phyloP scores from a whole-genome alignment of 2,888 invertebrate genomes.

The Drosophila buzzatii region DNA sequence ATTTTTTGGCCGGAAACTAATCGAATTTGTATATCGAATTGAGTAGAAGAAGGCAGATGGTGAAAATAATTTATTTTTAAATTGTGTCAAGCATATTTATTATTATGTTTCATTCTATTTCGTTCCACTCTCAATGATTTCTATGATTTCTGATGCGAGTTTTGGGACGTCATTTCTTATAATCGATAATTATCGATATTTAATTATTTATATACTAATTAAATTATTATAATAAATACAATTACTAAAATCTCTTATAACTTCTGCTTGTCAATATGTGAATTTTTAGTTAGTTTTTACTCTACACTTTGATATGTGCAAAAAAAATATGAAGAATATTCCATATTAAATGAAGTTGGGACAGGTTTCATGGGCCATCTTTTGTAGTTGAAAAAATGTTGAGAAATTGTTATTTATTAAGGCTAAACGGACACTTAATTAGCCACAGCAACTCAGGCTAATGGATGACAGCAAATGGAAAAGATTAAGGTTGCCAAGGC shows the following conservation, averaged over 20 bases:
- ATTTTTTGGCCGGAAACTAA: not conserved
- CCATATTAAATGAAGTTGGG: constrained; percentile 1
- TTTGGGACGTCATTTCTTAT: not conserved
- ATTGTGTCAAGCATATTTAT: not conserved
- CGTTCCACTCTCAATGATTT: not conserved
- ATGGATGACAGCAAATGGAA: constrained; percentile 40
- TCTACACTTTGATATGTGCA: not conserved
- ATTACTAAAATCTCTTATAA: not conserved
- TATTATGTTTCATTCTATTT: not conserved
- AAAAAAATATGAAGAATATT: constrained; percentile 11
- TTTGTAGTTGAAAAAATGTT: constrained; percentile 19
- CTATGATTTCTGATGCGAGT: too few relatives aligned
- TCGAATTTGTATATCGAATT: constrained; percentile 8
- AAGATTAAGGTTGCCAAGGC: constrained; percentile 42
- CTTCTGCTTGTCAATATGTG: not conserved
- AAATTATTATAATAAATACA: not conserved
- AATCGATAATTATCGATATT: constrained; percentile 2
- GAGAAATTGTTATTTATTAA: constrained; percentile 61
- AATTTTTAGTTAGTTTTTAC: not conserved
- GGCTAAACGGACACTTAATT: constrained; percentile 61
- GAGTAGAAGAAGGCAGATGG: not conserved
- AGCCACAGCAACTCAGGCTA: constrained; percentile 49
- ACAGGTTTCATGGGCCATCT: not conserved
- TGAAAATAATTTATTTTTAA: not conserved
- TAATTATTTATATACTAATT: too few relatives aligned